These are phyloP conservation scores for Elymnias hypermnestra DNA, from an alignment of 1,140 invertebrate species.

Conservation along the genomic window DNA sequence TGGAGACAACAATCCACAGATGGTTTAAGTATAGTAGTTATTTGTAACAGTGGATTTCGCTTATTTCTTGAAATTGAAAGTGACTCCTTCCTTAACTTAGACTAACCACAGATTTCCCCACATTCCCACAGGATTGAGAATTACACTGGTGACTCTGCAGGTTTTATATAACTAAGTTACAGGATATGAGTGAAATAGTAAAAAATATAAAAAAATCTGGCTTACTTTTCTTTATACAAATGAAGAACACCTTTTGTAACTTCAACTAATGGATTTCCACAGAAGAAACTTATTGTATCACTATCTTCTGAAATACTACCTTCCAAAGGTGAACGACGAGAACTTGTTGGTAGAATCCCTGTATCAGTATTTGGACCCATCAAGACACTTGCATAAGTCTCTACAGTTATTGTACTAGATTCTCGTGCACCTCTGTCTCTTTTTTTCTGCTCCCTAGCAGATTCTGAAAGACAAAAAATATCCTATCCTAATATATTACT, in stretches of 20 bases:
- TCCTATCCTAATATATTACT: no score
- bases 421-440: constrained; percentile 61
- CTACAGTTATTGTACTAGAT: constrained; percentile 69
- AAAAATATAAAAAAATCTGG: no score
- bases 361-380: constrained; percentile 45
- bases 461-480: constrained; percentile 44
- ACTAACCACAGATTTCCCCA: no score
- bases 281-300: constrained; percentile 90
- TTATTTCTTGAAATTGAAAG: no score
- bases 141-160: no score
- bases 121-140: no score
- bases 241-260: constrained; percentile 97
- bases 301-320: constrained; percentile 47
- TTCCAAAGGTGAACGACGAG: constrained; percentile 43
- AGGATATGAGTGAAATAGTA: no score
- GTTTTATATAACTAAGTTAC: no score
- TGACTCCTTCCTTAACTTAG: no score
- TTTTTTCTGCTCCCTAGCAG: constrained; percentile 59
- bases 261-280: constrained; percentile 98
- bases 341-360: constrained; percentile 62
- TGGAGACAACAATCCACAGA: no score
- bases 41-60: no score
- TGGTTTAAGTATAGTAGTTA: no score
- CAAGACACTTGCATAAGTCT: constrained; percentile 68
- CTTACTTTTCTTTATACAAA: constrained; percentile 96